Evolutionary conservation across 2,888 invertebrate species (phyloP), one percentile per base, ranked within the genome.

Genomic region (Perizoma flavofasciatum): DNA sequence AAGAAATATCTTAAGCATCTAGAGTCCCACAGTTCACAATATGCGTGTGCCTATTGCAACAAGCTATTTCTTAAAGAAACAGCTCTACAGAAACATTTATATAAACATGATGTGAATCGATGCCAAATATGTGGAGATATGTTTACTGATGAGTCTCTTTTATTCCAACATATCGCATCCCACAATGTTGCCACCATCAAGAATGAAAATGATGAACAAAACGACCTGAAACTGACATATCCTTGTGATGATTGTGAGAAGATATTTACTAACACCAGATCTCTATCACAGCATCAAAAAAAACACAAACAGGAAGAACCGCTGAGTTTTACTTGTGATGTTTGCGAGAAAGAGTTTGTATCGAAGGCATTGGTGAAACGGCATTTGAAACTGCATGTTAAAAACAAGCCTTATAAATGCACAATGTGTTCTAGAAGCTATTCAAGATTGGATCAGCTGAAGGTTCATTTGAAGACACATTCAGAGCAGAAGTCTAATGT

Each of bases 391-490:
- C 82, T 93, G 34, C 95, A 95, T 70, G 85, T 83, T 4, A 78
- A 88, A n/a, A 84, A 89, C 3, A 92, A 91, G 59, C 89, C 91
- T 0, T 91, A 88, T 63, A 83, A 86, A 50, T 95, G 95, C 77
- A 81, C 82, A 5, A 80, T 92, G 48, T 95, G 95, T 70, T 81
- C 90, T 1, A 94, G 94, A 71, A 86, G 86, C 0, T 95, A 93
- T 71, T 88, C 93, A 0, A 82, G 94, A 49, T 88, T 90, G 1
- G 94, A 94, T 50, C 94, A 94, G 68, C 77, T 94, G 0, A 85
- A 85, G 7, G 86, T 92, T 59, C 95, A 95, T 74, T 84, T 94
- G 81, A 93, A 93, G 66, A 86, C 87, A n/a, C 94, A 94, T 78
- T 86, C 88, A 22, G 93, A 93, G 4, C 76, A 87, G 33, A 94